Evolutionary conservation across 2,797 vertebrate species (phyloP), one percentile per base, ranked within the genome.

Genomic region (Serranus cabrilla): DNA sequence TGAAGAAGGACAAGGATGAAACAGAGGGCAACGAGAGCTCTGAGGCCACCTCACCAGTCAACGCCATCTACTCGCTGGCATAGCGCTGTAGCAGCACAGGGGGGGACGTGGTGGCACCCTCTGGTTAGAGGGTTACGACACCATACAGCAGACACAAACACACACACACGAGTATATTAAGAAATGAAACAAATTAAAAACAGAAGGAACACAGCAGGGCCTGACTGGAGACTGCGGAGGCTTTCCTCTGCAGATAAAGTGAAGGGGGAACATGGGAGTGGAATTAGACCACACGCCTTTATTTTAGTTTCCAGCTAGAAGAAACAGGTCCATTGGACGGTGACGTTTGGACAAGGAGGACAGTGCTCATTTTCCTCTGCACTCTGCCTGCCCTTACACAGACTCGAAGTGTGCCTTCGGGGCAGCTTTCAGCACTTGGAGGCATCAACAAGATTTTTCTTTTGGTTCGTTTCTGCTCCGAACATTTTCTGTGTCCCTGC

Each of bases 11-110:
- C 96, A 99, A 99, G 85, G 98, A 99, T 8, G 98, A 99, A 88
- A 99, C 98, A 0, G 98, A 99, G 90, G 98, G 98, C 89, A 99
- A 99, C 0, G 98, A 99, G 89, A 99, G 98, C 94, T 99, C 98
- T 0, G 98, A 99, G 92, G 98, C 98, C 92, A 99, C 98, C 0
- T 99, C 98, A 0, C 98, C 98, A 0, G 98, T 99, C 90, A 99
- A 99, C 1, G 97, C 98, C 74, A 98, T 98, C 93, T 99, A 99
- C 83, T 98, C 98, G 0, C 88, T 99, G 94, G 98, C 98, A 67
- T 99, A 97, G 94, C 56, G 0, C 73, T 43, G 73, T 66, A 11
- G 58, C 47, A 16, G 17, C 66, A 74, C 39, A 37, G 2, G 1
- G 72, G 55, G 58, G 62, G 25, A 60, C 52, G 70, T 40, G 37